Evolutionary conservation across 2,888 invertebrate genomes (phyloP), one percentile per base, ranked within the genome.

Genomic region (Nephrotoma appendiculata): DNA sequence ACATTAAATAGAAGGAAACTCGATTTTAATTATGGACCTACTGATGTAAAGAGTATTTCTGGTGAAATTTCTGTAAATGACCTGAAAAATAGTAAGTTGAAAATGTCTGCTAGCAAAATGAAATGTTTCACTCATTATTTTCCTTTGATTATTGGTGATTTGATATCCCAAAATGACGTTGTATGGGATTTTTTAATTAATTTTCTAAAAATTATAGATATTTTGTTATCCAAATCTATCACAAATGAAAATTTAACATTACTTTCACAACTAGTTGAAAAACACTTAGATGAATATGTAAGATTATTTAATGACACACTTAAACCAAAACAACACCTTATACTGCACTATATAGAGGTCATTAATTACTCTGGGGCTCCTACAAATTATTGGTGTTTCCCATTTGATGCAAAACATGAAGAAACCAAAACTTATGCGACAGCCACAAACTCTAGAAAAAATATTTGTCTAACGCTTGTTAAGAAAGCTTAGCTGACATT

Each of bases 21-120:
- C 89, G 31, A 88, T 88, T 84, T 87, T 87, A 41, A 86, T 88
- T 89, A 87, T 48, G 88, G 88, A 5, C 85, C 87, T 84, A n/a
- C n/a, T 83, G 83, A 83, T 41, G 41, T 41, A 41, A 41, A 41
- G 9, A 83, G 9, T 41, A 83, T 83, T 41, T 88, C 88, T 7
- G 87, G 87, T n/a, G 88, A 88, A 71, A 87, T 87, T 41, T 87
- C 87, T 7, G 88, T 87, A 6, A 86, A 52, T 9, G 86, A 87
- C 15, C 85, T 88, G 9, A 88, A 88, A 87, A 86, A 71, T n/a
- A 19, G 19, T 15, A 87, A 87, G 3, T 88, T 89, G 19, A 87
- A 87, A 87, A 88, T 89, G 88, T 19, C 19, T 19, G 19, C 19
- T 19, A 19, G 19, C 19, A 1, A 19, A 19, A 19, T 19, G 19